Conservation (phyloP, 2,888 invertebrate genomes). For the Pheosia gnoma region DNA sequence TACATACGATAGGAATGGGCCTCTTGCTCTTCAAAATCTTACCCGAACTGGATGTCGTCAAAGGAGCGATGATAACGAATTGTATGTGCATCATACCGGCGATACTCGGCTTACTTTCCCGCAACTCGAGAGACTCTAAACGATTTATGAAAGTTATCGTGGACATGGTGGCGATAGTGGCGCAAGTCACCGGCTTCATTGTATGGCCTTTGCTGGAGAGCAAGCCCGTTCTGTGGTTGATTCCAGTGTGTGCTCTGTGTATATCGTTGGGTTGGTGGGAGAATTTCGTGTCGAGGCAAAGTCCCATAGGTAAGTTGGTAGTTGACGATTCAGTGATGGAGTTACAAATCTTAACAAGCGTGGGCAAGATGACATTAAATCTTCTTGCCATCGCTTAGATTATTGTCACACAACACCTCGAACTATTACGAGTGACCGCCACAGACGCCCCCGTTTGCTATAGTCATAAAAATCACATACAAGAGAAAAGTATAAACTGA, state of each 20-base stretch:
- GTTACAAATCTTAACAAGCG: too few species aligned
- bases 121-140: conserved; percentile 92
- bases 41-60: conserved; percentile 96
- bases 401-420: too few species aligned
- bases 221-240: conserved; percentile 91
- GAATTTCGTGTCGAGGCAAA: conserved; percentile 95
- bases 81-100: conserved; percentile 97
- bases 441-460: too few species aligned
- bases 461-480: too few species aligned
- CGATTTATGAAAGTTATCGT: conserved; percentile 90
- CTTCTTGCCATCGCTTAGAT: too few species aligned
- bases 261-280: conserved; percentile 99
- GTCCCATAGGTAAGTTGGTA: conserved; percentile 87
- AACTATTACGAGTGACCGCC: too few species aligned
- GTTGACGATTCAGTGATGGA: neutral
- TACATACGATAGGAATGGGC: conserved; percentile 94
- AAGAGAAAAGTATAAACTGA: too few species aligned
- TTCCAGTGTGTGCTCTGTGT: conserved; percentile 92
- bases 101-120: conserved; percentile 89
- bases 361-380: too few species aligned
- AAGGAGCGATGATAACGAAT: conserved; percentile 98
- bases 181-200: conserved; percentile 95
- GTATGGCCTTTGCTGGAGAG: conserved; percentile 95
- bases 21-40: conserved; percentile 94
- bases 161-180: conserved; percentile 93